Conservation (phyloP, 2,888 invertebrate species). For the Microctonus aethiopoides region DNA sequence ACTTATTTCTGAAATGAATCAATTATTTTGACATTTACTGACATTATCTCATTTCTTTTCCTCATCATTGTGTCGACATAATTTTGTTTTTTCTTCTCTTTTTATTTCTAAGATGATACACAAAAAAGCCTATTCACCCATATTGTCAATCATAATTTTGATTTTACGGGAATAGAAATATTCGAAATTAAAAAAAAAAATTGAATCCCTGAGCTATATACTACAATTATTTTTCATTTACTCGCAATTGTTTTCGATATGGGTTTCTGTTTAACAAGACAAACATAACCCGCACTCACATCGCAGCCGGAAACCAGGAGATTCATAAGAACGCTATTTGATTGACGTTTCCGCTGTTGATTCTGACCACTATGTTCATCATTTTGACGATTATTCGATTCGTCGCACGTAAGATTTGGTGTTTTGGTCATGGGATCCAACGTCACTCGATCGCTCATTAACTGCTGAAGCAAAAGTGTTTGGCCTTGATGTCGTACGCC, state of each 20-base stretch:
- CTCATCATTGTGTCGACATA: background rate
- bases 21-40: background rate
- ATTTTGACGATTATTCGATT: conserved; percentile 58
- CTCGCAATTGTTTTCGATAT: conserved; percentile 50
- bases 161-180: background rate
- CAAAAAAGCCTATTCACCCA: background rate
- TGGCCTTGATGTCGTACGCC: conserved; percentile 67
- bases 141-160: background rate
- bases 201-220: background rate
- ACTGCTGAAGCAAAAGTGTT: conserved; percentile 65
- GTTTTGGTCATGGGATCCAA: conserved; percentile 30
- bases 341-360: conserved; percentile 68
- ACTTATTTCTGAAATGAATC: background rate
- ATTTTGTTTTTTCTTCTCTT: background rate
- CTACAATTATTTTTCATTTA: conserved; percentile 51
- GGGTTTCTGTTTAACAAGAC: conserved; percentile 73
- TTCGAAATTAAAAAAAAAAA: background rate
- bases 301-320: conserved; percentile 95
- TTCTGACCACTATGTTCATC: conserved; percentile 65
- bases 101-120: background rate
- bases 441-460: conserved; percentile 54
- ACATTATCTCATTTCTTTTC: background rate
- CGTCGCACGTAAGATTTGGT: conserved; percentile 12
- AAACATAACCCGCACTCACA: conserved; percentile 91
- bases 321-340: conserved; percentile 91